Base-by-base conservation (phyloP, 2,888 invertebrate genomes). In the Myopa tessellatipennis region DNA sequence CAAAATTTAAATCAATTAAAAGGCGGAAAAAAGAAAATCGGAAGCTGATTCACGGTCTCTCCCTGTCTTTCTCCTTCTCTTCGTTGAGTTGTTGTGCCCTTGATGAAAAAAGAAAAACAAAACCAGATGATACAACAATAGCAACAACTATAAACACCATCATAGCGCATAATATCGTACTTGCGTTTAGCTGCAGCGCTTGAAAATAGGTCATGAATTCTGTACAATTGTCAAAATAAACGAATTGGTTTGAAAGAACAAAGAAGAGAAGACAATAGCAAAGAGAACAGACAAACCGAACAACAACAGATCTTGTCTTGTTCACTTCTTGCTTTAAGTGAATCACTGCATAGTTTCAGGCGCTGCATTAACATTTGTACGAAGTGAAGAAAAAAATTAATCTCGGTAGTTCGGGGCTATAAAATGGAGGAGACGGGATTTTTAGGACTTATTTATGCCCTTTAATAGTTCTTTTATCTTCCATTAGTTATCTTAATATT, bases 131-230 rank as follows among this genome's bases (percentile, higher is more conserved):
- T 18, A 50, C 40, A 69, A 52, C 26, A 70, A 50, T 18, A 70
- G 50, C 18, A 55, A 14, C 50, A 52, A 14, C 34, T 16, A 55
- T 8, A 0, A 45, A 45, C 6, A 45, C 16, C 34, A 40, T 18
- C 50, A 55, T 55, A 6, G 3, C 38, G 55, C 52, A 50, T 40
- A 38, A 69, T 69, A n/a, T 50, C n/a, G n/a, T 50, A 14, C 36
- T 69, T 65, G 65, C 34, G 16, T 65, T 63, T 74, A 26, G 65
- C 14, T 26, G 74, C 65, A 50, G 63, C 14, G 63, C 52, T 52
- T 74, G 26, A 65, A 65, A 74, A 65, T 74, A 74, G 40, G 73
- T 73, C 61, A 63, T 63, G 73, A n/a, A 63, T 74, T 63, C 45
- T 74, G 63, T 74, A 26, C 34, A 18, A 61, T 65, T 65, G 65